These are phyloP conservation scores for Psammodynastes pulverulentus DNA, from an alignment of 2,113 vertebrate genomes.

Conservation along the genomic window DNA sequence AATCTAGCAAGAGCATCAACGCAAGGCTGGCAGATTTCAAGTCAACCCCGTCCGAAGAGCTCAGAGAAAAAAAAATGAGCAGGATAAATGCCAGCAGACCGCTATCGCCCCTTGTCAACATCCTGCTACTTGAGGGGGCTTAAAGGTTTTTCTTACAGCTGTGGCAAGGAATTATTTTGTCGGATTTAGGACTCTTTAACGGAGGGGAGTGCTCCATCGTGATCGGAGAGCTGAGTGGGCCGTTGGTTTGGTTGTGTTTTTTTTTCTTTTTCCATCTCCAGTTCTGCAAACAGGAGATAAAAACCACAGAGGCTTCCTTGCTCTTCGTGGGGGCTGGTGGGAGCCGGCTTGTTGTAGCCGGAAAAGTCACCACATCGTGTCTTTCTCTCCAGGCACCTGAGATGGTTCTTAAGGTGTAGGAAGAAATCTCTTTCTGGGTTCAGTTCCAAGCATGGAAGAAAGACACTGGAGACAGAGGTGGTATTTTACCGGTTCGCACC, in stretches of 20 bases:
- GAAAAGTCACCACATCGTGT: too few species aligned
- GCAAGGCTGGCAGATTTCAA: neutral
- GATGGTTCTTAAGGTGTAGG: too few species aligned
- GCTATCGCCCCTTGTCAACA: conserved; percentile 22
- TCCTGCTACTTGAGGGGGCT: conserved; percentile 23
- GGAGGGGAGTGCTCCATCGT: neutral
- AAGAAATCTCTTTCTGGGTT: too few species aligned
- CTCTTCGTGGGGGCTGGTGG: neutral
- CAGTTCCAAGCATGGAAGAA: too few species aligned
- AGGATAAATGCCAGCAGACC: conserved; percentile 5
- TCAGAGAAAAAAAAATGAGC: neutral
- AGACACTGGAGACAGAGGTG: too few species aligned
- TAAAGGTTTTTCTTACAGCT: conserved; percentile 23
- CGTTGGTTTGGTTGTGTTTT: neutral
- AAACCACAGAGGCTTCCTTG: neutral
- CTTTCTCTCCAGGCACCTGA: too few species aligned
- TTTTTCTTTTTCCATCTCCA: neutral
- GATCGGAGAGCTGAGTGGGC: neutral
- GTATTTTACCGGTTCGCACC: too few species aligned
- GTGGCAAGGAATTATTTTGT: conserved; percentile 31
- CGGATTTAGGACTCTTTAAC: conserved; percentile 16
- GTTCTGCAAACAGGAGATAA: conserved; percentile 13
- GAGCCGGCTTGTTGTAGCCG: neutral
- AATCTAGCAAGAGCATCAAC: neutral
- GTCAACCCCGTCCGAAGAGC: neutral